phyloP scores from a whole-genome alignment of 2,797 vertebrate genomes.

The Etheostoma perlongum region DNA sequence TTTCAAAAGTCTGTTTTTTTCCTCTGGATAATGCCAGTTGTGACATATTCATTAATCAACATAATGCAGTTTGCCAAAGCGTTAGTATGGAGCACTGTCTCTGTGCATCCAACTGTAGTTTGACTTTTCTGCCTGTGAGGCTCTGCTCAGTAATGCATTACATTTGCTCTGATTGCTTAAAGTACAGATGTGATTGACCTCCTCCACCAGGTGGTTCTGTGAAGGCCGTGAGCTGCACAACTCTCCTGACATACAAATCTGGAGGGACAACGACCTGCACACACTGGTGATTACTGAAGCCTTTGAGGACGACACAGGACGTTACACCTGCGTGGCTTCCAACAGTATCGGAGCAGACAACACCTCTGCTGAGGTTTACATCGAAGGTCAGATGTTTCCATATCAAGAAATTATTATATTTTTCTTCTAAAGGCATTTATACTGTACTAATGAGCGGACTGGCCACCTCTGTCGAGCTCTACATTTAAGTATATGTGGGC shows the following conservation, averaged over 20 bases:
- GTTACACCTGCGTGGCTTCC: slow-evolving; percentile 95
- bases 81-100: background rate
- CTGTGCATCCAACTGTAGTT: background rate
- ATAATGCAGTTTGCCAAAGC: background rate
- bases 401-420: background rate
- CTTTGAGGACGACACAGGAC: slow-evolving; percentile 98
- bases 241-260: slow-evolving; percentile 95
- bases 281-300: slow-evolving; percentile 94
- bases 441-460: background rate
- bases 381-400: slow-evolving; percentile 89
- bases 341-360: slow-evolving; percentile 94
- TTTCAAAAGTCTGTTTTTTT: background rate
- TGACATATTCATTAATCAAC: background rate
- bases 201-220: slow-evolving; percentile 94
- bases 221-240: slow-evolving; percentile 94
- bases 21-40: background rate
- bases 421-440: background rate
- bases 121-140: background rate
- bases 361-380: slow-evolving; percentile 97
- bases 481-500: too few relatives aligned
- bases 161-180: background rate
- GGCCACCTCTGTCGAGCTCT: too few relatives aligned
- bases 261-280: slow-evolving; percentile 89
- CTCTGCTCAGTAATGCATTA: background rate
- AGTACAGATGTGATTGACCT: slow-evolving; percentile 7